Conservation (phyloP, 1,140 invertebrate species). For the Solen grandis region DNA sequence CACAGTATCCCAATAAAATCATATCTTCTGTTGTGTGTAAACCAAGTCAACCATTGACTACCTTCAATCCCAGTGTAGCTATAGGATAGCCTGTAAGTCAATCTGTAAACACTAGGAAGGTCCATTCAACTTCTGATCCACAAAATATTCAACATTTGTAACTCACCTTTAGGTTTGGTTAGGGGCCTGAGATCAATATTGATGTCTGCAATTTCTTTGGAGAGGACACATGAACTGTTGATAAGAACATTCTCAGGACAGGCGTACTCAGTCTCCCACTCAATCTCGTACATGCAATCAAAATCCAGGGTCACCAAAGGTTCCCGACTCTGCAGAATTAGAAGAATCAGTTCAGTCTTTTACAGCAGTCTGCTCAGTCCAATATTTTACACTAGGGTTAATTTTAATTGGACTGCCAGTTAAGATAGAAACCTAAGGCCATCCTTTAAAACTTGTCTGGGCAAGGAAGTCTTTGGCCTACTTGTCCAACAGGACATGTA, state of each 20-base stretch:
- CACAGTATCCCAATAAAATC: too few species aligned
- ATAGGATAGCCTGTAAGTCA: too few species aligned
- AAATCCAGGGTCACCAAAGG: conserved; percentile 64
- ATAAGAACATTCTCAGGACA: conserved; percentile 65
- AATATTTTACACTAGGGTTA: not conserved
- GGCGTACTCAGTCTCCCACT: conserved; percentile 77
- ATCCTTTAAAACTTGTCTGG: not conserved
- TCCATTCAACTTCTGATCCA: too few species aligned
- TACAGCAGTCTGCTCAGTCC: not conserved
- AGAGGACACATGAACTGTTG: conserved; percentile 68
- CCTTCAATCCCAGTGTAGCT: too few species aligned
- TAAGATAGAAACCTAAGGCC: too few species aligned
- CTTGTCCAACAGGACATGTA: not conserved
- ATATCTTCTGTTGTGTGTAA: too few species aligned
- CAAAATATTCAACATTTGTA: too few species aligned
- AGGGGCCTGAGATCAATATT: conserved; percentile 74
- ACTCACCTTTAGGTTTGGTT: conserved; percentile 54
- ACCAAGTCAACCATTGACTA: too few species aligned
- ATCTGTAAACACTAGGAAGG: too few species aligned
- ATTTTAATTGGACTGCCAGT: not conserved
- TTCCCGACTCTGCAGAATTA: conserved; percentile 69
- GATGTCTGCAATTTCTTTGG: conserved; percentile 67
- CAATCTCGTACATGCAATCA: conserved; percentile 68
- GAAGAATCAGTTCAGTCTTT: not conserved
- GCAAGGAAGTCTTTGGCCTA: not conserved